Evolutionary conservation across 2,888 invertebrate species (phyloP), one percentile per base, ranked within the genome.

Genomic region (Eilema sororculum): DNA sequence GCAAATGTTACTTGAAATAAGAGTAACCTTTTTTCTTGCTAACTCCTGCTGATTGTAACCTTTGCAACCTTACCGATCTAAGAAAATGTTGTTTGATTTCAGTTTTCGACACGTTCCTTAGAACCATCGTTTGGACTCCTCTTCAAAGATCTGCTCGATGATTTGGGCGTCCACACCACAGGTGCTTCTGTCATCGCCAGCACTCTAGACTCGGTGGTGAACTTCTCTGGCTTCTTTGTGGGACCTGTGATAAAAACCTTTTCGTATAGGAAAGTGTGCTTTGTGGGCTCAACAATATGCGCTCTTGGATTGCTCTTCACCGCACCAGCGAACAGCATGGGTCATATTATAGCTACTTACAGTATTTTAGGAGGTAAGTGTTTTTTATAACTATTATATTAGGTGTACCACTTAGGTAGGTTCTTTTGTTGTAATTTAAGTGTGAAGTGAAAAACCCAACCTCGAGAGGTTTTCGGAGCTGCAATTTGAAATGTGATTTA

Each of bases 91-190:
- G 12, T 28, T 73, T 30, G 28, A 78, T 96, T 96, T 46, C 95
- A 98, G 98, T 96, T 98, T 87, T 97, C 97, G 75, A 97, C 98
- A 65, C 96, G 98, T 86, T 97, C 97, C 30, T 96, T 98, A 85
- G 98, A 98, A 89, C 97, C 98, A 68, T 98, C 97, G 1, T 98
- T 98, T 85, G 97, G 97, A 62, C 94, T 98, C 67, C 96, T 98
- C n/a, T 98, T 98, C 88, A 97, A 97, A 81, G 97, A 97, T 88
- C 92, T 97, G 56, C 91, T 98, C 68, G 95, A 95, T 70, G 96
- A 97, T 71, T 95, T 97, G 46, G 95, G 96, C n/a, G 97, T 97
- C 64, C 96, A 96, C 78, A 97, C 97, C 1, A 97, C 97, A 0
- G 97, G 97, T 60, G 97, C 97, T 0, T 96, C 97, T 6, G 91